A percentile compares a stretch with the other conserved stretches of the same genome.
These are phyloP conservation scores for Tachuris rubrigastra DNA, from an alignment of 2,113 vertebrate species.

Conservation along the genomic window DNA sequence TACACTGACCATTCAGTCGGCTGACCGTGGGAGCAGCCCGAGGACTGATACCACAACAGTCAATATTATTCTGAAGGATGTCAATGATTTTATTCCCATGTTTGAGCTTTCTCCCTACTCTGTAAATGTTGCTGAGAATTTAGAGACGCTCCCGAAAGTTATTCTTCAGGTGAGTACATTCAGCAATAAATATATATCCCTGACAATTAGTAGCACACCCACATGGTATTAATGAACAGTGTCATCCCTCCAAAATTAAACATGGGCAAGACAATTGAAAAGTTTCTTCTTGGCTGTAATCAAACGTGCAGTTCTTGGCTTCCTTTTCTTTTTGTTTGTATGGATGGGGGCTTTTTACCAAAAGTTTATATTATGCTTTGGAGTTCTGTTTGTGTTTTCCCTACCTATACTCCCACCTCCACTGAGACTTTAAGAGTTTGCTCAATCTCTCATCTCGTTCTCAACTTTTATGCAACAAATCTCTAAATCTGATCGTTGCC, in stretches of 20 bases:
- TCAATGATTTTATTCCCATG: constrained; percentile 87
- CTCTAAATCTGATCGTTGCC: not conserved
- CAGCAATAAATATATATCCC: not conserved
- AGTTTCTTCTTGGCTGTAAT: not conserved
- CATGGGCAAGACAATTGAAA: not conserved
- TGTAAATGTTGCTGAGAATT: constrained; percentile 87
- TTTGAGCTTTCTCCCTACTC: constrained; percentile 93
- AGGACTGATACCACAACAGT: constrained; percentile 81
- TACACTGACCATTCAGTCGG: constrained; percentile 83
- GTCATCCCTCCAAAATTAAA: not conserved
- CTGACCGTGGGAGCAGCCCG: constrained; percentile 89
- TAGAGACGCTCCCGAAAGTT: constrained; percentile 79
- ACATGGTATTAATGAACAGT: not conserved
- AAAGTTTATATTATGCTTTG: not conserved
- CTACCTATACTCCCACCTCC: not conserved
- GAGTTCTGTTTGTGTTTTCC: not conserved
- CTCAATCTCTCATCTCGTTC: not conserved
- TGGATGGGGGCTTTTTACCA: fast-evolving
- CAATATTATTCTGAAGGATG: constrained; percentile 83
- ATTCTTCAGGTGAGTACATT: constrained; percentile 87
- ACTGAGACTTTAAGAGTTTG: not conserved
- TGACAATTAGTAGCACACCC: not conserved
- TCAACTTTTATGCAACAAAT: not conserved
- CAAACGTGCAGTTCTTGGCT: not conserved
- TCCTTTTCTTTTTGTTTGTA: not conserved